Conservation (phyloP, 2,888 invertebrate genomes). For the Rhingia campestris region DNA sequence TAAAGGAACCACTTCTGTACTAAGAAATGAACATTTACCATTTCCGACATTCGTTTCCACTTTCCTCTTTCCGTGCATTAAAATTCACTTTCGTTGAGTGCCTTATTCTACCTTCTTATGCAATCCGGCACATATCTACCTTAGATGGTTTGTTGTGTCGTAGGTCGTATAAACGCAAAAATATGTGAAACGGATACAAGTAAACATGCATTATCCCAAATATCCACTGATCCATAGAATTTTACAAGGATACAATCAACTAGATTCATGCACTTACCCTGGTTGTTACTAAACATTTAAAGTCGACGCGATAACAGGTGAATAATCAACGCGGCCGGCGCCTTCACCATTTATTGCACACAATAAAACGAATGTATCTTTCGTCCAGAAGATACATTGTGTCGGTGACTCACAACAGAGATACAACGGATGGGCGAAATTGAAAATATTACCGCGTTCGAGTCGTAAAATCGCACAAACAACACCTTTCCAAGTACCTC, state of each 20-base stretch:
- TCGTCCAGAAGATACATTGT: neutral
- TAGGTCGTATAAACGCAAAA: slow-evolving; percentile 10
- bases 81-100: slow-evolving; percentile 21
- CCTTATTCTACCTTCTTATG: neutral
- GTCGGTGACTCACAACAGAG: slow-evolving; percentile 21
- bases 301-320: slow-evolving; percentile 1
- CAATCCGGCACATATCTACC: neutral
- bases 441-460: slow-evolving; percentile 42
- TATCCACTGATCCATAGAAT: slow-evolving; percentile 1
- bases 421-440: slow-evolving; percentile 35
- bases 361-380: slow-evolving; percentile 10
- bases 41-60: neutral
- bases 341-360: slow-evolving; percentile 24
- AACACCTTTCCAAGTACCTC: slow-evolving; percentile 31
- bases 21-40: slow-evolving; percentile 1
- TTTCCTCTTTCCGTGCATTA: slow-evolving; percentile 9
- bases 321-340: slow-evolving; percentile 14
- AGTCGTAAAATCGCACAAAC: slow-evolving; percentile 39
- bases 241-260: slow-evolving; percentile 27
- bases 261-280: neutral
- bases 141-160: slow-evolving; percentile 1
- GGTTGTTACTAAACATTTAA: neutral
- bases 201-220: slow-evolving; percentile 11
- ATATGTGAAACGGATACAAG: slow-evolving; percentile 4
- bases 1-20: neutral